Base-by-base conservation (phyloP, 2,797 vertebrate species). In the Mastacembelus armatus region DNA sequence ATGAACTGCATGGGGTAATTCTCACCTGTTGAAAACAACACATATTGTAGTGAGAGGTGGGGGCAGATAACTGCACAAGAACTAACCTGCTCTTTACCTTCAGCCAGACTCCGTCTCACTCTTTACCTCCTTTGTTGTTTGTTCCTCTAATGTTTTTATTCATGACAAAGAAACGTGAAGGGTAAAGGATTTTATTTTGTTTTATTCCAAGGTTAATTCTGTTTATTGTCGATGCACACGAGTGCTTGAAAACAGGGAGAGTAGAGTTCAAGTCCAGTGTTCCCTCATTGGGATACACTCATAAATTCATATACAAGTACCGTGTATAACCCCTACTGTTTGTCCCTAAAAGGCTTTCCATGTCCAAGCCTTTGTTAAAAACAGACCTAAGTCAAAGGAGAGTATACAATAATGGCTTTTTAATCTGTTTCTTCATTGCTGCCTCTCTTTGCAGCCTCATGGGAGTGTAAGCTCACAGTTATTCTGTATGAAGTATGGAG, bases 1-100 rank as follows among this genome's bases (percentile, higher is more conserved):
- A 98, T 98, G 96, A 98, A 98, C 96, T 99, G 98, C 95, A 98
- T 96, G 56, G 98, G 97, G 94, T 98, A 99, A 95, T 96, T 98
- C 94, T 99, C 97, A 96, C 98, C 98, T 99, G 97, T 95, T 88
- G 81, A 89, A 74, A 78, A 76, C 67, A 94, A 92, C 94, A 95
- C 92, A 94, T 89, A 92, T 88, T 91, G 56, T 77, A 84, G 79
- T 94, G 91, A 91, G 91, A 43, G 47, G 27, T 36, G 47, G 92
- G 90, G 88, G 83, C 85, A 89, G 85, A 93, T 92, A 90, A 93
- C 92, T 51, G 58, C 48, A 66, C 60, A 82, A 79, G 69, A 68
- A 44, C 72, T 61, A 69, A 83, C 82, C 84, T 77, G 66, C 66
- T 70, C 50, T 65, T 64, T 58, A 63, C 52, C 58, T 61, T 33